Evolutionary conservation across 2,888 invertebrate genomes (phyloP).

Genomic region (Octonoba sinensis): DNA sequence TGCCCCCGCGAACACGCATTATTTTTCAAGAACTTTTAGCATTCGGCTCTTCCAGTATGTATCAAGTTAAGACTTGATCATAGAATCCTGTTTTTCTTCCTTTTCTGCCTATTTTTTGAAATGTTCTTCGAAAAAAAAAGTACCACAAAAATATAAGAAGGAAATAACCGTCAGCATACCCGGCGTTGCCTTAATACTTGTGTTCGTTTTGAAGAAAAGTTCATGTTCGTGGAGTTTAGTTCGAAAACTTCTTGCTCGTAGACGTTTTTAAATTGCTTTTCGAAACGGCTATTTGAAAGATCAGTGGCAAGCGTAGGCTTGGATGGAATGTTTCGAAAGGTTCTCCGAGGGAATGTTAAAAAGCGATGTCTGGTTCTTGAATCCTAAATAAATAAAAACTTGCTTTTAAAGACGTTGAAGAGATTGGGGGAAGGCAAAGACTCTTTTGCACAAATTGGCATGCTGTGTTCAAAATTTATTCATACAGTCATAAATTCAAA

Average conservation of each 20-base stretch:
- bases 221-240: conserved; percentile 13
- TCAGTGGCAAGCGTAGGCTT: neutral
- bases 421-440: too few species aligned
- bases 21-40: conserved; percentile 39
- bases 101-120: conserved; percentile 4
- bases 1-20: conserved; percentile 18
- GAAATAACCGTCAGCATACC: too few species aligned
- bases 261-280: conserved; percentile 60
- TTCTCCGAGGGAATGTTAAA: conserved; percentile 56
- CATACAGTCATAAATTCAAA: too few species aligned
- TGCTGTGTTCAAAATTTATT: too few species aligned
- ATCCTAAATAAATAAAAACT: conserved; percentile 36
- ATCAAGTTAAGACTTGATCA: conserved; percentile 47
- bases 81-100: conserved; percentile 34
- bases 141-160: too few species aligned
- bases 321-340: conserved; percentile 36
- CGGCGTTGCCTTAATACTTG: too few species aligned
- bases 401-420: too few species aligned
- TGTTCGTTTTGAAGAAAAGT: too few species aligned
- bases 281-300: conserved; percentile 50
- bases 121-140: too few species aligned
- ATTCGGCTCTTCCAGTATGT: neutral
- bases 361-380: conserved; percentile 48
- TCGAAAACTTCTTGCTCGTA: conserved; percentile 52
- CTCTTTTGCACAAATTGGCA: too few species aligned